Evolutionary conservation across 2,113 vertebrate species (phyloP).

Genomic region (Garra rufa): DNA sequence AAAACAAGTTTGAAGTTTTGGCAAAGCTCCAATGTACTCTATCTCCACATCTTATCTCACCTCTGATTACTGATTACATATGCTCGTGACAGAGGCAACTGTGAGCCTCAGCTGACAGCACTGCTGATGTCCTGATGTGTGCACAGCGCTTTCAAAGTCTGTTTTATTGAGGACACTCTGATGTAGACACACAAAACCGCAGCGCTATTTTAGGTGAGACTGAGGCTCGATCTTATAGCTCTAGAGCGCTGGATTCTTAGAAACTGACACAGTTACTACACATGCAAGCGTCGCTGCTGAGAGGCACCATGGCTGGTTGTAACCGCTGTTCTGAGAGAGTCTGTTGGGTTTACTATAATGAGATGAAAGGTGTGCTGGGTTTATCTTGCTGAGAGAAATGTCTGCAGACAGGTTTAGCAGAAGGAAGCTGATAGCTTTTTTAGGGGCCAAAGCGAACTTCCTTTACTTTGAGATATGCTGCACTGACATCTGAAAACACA

Average conservation of each 20-base stretch:
- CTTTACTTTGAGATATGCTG: slow-evolving; percentile 11
- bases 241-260: slow-evolving; percentile 19
- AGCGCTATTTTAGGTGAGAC: slow-evolving; percentile 20
- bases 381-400: background rate
- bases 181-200: slow-evolving; percentile 30
- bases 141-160: slow-evolving; percentile 7
- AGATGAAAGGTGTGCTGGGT: background rate
- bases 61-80: slow-evolving; percentile 18
- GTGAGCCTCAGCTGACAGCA: slow-evolving; percentile 22
- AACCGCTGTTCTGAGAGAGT: slow-evolving; percentile 29
- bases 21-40: slow-evolving; percentile 18
- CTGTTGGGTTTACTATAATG: slow-evolving; percentile 24
- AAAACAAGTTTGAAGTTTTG: slow-evolving; percentile 6
- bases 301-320: slow-evolving; percentile 14
- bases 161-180: slow-evolving; percentile 30
- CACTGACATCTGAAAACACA: slow-evolving; percentile 34
- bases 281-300: background rate
- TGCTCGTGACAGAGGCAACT: background rate
- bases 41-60: slow-evolving; percentile 16
- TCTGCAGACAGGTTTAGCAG: slow-evolving; percentile 9
- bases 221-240: background rate
- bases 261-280: slow-evolving; percentile 22
- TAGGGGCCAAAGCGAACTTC: slow-evolving; percentile 29
- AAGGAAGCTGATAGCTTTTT: slow-evolving; percentile 21
- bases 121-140: slow-evolving; percentile 13